Conservation (phyloP, 2,888 invertebrate species). For the Helicoverpa assulta region DNA sequence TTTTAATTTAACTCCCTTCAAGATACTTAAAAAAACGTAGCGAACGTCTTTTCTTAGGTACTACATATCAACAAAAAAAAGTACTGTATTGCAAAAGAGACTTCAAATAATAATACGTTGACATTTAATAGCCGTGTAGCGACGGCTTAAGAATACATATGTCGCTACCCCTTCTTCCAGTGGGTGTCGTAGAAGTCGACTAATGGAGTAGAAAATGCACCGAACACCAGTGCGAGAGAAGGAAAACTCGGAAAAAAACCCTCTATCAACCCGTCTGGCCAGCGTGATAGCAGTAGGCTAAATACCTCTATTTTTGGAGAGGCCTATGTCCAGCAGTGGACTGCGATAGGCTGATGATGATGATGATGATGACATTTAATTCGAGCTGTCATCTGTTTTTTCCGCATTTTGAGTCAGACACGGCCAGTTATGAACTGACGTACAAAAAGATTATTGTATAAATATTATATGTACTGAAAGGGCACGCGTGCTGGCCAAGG, state of each 20-base stretch:
- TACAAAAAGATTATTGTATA: slow-evolving; percentile 70
- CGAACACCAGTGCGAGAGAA: too few species aligned
- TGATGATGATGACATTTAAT: slow-evolving; percentile 52
- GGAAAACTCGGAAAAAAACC: too few species aligned
- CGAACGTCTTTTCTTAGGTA: not conserved
- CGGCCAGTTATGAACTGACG: slow-evolving; percentile 57
- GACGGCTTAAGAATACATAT: too few species aligned
- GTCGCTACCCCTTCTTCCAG: too few species aligned
- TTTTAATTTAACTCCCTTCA: slow-evolving; percentile 6
- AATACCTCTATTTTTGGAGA: too few species aligned
- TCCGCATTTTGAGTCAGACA: slow-evolving; percentile 37
- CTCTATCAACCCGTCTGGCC: too few species aligned
- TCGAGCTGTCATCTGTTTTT: slow-evolving; percentile 46
- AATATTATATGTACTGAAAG: slow-evolving; percentile 73
- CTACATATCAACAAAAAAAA: slow-evolving; percentile 4
- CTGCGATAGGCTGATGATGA: too few species aligned
- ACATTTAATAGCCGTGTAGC: too few species aligned
- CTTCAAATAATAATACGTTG: slow-evolving; percentile 37
- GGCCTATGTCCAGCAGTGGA: too few species aligned
- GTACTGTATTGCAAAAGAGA: slow-evolving; percentile 14
- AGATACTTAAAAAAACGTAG: not conserved
- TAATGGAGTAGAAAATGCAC: too few species aligned
- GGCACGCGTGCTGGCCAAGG: slow-evolving; percentile 71
- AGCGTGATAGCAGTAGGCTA: too few species aligned
- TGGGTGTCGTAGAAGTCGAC: too few species aligned